Evolutionary conservation across 2,888 invertebrate genomes (phyloP).

Genomic region (Euphydryas editha): DNA sequence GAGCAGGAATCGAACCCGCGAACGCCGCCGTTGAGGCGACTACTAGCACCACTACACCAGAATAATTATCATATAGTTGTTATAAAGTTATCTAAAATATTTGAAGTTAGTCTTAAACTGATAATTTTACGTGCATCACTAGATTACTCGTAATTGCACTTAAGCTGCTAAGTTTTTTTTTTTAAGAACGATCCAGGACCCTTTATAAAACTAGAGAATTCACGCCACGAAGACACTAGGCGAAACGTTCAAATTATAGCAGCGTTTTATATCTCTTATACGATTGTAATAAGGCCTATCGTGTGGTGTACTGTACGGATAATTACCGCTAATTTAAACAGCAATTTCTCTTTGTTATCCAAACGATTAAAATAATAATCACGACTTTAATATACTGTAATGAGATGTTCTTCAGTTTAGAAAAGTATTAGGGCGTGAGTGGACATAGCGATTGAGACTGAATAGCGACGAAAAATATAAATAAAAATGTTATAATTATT

Average conservation of each 20-base stretch:
- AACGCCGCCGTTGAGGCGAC: too few species aligned
- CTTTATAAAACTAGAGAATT: conserved; percentile 6
- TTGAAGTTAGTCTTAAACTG: too few species aligned
- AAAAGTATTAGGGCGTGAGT: conserved; percentile 13
- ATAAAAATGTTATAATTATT: background rate
- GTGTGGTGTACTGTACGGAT: conserved; percentile 42
- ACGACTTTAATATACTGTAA: conserved; percentile 68
- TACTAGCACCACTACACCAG: too few species aligned
- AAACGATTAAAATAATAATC: conserved; percentile 79
- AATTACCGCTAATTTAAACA: conserved; percentile 66
- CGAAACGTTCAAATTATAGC: background rate
- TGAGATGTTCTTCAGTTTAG: conserved; percentile 57
- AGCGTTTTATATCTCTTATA: background rate
- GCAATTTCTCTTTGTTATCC: conserved; percentile 69
- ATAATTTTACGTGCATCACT: too few species aligned
- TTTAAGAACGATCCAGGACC: background rate
- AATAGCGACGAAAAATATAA: background rate
- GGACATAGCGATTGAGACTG: conserved; percentile 1
- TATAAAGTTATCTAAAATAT: too few species aligned
- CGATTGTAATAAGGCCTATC: conserved; percentile 8
- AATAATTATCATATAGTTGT: too few species aligned
- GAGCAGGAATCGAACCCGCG: too few species aligned
- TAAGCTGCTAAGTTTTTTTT: background rate
- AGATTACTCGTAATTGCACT: too few species aligned
- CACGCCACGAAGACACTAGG: conserved; percentile 12